Conservation (phyloP, 2,888 invertebrate species). For the Argyresthia albistria region DNA sequence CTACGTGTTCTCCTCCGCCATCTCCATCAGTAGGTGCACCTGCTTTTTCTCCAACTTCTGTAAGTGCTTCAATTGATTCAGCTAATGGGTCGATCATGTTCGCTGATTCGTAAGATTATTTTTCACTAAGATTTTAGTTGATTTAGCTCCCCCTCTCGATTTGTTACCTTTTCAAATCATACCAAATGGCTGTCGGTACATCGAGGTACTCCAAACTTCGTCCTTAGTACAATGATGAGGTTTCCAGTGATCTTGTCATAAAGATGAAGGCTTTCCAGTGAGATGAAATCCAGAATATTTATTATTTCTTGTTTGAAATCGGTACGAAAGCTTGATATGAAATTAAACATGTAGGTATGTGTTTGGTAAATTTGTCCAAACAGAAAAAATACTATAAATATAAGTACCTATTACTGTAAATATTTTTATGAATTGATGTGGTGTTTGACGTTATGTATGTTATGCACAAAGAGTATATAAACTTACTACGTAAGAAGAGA, state of each 20-base stretch:
- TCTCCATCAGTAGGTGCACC: slow-evolving; percentile 1
- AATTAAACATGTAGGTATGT: slow-evolving; percentile 42
- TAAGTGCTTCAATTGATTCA: slow-evolving; percentile 3
- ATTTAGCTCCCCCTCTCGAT: too few species aligned
- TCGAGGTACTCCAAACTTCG: slow-evolving; percentile 36
- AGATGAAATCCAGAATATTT: slow-evolving; percentile 39
- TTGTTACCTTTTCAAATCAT: background rate
- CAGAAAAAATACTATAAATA: too few species aligned
- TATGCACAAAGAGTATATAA: too few species aligned
- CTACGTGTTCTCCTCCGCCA: slow-evolving; percentile 8
- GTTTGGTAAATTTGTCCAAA: too few species aligned
- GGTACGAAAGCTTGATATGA: slow-evolving; percentile 34
- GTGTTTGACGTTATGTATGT: too few species aligned
- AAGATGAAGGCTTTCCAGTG: slow-evolving; percentile 32
- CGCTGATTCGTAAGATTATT: too few species aligned
- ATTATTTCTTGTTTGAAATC: slow-evolving; percentile 39
- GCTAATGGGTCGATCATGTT: too few species aligned
- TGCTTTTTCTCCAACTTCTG: background rate
- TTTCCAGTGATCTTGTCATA: slow-evolving; percentile 53
- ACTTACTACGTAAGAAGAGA: too few species aligned
- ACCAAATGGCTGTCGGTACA: slow-evolving; percentile 31
- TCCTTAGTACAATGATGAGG: slow-evolving; percentile 35
- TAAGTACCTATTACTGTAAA: too few species aligned
- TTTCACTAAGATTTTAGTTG: too few species aligned
- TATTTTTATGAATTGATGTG: too few species aligned